These are phyloP conservation scores for Sisor rabdophorus DNA, from an alignment of 2,113 vertebrate genomes.

Conservation along the genomic window DNA sequence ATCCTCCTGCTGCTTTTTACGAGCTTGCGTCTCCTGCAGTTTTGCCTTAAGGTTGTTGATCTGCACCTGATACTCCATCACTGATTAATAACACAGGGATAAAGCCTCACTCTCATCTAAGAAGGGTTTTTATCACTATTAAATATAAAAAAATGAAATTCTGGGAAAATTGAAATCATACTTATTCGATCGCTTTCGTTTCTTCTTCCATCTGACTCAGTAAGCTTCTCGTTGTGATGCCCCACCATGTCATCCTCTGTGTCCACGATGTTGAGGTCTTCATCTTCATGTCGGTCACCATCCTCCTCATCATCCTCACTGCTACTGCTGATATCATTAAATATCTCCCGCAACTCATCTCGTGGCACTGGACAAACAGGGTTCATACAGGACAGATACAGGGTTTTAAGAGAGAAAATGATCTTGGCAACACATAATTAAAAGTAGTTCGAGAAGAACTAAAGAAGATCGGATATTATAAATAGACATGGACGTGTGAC, in stretches of 20 bases:
- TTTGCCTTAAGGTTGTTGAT: constrained; percentile 88
- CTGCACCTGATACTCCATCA: constrained; percentile 91
- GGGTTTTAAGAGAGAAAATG: too few relatives aligned
- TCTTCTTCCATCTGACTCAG: constrained; percentile 71
- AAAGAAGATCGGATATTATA: too few relatives aligned
- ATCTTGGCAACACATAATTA: too few relatives aligned
- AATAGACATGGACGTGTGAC: too few relatives aligned
- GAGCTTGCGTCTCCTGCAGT: constrained; percentile 90
- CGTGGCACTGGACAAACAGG: constrained; percentile 63
- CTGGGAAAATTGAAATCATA: constrained; percentile 52
- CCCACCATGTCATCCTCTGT: constrained; percentile 82
- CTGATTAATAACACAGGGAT: constrained; percentile 55
- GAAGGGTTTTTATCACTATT: neutral
- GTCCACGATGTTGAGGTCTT: constrained; percentile 90
- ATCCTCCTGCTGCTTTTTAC: constrained; percentile 93
- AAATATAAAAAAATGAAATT: neutral
- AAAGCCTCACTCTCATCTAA: neutral
- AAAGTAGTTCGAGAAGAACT: too few relatives aligned
- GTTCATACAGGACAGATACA: neutral
- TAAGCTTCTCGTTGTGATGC: constrained; percentile 78
- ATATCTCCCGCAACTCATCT: constrained; percentile 78
- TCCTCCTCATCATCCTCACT: constrained; percentile 89
- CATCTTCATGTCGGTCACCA: constrained; percentile 80
- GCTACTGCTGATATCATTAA: constrained; percentile 85
- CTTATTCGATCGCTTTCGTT: constrained; percentile 79